Evolutionary conservation across 2,888 invertebrate species (phyloP).

Genomic region (Mesochorus sp.): DNA sequence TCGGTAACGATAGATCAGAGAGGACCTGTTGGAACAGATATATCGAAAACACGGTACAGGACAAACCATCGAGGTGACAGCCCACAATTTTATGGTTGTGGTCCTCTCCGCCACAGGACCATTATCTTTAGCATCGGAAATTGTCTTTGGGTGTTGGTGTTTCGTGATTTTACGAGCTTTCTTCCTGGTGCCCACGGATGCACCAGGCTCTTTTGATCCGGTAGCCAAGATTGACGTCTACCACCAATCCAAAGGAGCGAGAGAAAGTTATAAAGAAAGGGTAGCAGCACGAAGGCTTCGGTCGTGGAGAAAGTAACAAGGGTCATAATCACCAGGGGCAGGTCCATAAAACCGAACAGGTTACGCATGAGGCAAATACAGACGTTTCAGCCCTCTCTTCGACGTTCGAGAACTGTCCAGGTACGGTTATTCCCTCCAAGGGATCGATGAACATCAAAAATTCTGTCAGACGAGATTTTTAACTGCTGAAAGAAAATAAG

Average conservation of each 20-base stretch:
- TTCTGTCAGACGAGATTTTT: constrained; percentile 27
- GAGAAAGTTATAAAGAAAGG: constrained; percentile 55
- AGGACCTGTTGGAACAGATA: constrained; percentile 17
- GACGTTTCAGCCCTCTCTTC: constrained; percentile 22
- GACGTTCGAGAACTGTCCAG: background rate
- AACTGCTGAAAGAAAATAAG: constrained; percentile 25
- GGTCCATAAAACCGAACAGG: constrained; percentile 60
- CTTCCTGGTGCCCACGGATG: background rate
- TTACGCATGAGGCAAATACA: constrained; percentile 26
- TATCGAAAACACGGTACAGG: constrained; percentile 32
- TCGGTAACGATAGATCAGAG: constrained; percentile 50
- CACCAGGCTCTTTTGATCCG: constrained; percentile 21
- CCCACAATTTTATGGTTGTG: constrained; percentile 53
- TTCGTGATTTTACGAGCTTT: constrained; percentile 35
- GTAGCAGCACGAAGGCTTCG: constrained; percentile 33
- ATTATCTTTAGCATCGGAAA: constrained; percentile 53
- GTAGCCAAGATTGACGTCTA: constrained; percentile 44
- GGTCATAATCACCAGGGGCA: constrained; percentile 54
- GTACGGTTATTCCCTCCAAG: constrained; percentile 20
- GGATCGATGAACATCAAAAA: constrained; percentile 25
- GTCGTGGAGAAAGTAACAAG: constrained; percentile 49
- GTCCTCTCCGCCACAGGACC: constrained; percentile 40
- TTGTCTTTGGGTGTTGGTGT: constrained; percentile 34
- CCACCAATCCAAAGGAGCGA: constrained; percentile 1
- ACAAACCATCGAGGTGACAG: constrained; percentile 46